These are phyloP conservation scores for Formica selysi DNA, from an alignment of 1,140 invertebrate species.

Conservation along the genomic window DNA sequence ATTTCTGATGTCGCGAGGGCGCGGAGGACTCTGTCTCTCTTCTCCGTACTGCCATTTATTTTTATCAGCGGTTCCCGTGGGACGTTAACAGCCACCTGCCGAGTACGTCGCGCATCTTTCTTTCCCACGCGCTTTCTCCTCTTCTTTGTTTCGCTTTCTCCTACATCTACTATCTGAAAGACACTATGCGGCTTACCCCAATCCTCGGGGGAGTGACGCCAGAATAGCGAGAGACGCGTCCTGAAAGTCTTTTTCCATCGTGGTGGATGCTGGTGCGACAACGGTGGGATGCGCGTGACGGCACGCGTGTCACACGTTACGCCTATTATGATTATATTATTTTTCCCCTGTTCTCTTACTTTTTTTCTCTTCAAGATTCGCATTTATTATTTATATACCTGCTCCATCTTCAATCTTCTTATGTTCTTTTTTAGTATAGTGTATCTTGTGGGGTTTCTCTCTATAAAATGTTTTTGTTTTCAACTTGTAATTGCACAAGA, in stretches of 20 bases:
- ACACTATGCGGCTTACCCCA: constrained; percentile 72
- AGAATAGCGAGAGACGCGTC: constrained; percentile 48
- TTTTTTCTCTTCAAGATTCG: constrained; percentile 49
- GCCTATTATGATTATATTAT: constrained; percentile 83
- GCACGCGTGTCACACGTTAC: constrained; percentile 79
- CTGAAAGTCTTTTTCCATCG: constrained; percentile 65
- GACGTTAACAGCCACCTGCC: constrained; percentile 77
- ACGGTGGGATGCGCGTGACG: constrained; percentile 63
- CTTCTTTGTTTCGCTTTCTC: constrained; percentile 23
- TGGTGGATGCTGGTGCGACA: neutral
- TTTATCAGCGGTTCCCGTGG: constrained; percentile 84
- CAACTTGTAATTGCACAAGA: neutral
- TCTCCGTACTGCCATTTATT: constrained; percentile 83
- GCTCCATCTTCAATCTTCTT: constrained; percentile 24
- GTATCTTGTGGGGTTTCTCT: neutral
- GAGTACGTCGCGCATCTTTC: constrained; percentile 43
- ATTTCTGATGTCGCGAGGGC: constrained; percentile 77
- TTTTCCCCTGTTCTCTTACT: constrained; percentile 63
- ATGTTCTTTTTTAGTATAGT: neutral
- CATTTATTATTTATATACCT: constrained; percentile 84
- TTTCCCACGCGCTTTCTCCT: constrained; percentile 14
- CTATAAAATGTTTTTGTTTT: neutral
- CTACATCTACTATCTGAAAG: constrained; percentile 42
- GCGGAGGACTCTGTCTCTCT: constrained; percentile 64
- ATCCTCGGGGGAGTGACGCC: constrained; percentile 71